A percentile compares a stretch with the other conserved stretches of the same genome.
Evolutionary conservation across 2,113 vertebrate genomes (phyloP).

Genomic region (Sturnira hondurensis): DNA sequence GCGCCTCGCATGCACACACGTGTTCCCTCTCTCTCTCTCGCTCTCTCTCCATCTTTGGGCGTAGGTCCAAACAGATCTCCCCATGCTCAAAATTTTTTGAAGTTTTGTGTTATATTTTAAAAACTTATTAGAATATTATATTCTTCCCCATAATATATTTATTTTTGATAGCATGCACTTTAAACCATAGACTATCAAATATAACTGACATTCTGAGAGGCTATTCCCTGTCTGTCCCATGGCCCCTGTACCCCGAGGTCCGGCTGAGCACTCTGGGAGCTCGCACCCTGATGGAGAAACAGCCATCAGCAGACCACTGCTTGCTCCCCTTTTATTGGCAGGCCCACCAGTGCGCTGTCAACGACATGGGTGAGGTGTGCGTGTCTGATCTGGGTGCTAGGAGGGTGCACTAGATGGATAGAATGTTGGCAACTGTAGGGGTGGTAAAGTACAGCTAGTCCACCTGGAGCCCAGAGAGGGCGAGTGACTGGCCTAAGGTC

Average conservation of each 20-base stretch:
- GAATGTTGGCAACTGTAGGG: not conserved
- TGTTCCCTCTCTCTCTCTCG: too few relatives aligned
- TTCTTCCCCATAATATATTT: not conserved
- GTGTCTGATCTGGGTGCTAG: not conserved
- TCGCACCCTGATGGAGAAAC: not conserved
- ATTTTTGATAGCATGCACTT: not conserved
- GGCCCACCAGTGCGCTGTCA: not conserved
- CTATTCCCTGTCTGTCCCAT: not conserved
- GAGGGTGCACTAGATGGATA: not conserved
- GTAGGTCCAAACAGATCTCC: not conserved
- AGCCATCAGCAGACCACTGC: not conserved
- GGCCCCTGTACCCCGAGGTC: not conserved
- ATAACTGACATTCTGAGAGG: not conserved
- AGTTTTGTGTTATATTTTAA: not conserved
- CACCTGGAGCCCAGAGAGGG: not conserved
- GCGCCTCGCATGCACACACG: not conserved
- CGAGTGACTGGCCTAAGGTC: not conserved
- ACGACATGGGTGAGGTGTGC: not conserved
- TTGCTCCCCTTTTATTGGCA: not conserved
- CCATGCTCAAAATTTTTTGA: not conserved
- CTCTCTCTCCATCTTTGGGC: not conserved
- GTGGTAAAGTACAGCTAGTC: accelerated
- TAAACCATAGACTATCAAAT: not conserved
- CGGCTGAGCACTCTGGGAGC: not conserved
- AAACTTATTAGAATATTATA: not conserved